A percentile compares a stretch with the other conserved stretches of the same genome.
Evolutionary conservation across 2,888 invertebrate species (phyloP).

Genomic region (Ypsolopha sequella): DNA sequence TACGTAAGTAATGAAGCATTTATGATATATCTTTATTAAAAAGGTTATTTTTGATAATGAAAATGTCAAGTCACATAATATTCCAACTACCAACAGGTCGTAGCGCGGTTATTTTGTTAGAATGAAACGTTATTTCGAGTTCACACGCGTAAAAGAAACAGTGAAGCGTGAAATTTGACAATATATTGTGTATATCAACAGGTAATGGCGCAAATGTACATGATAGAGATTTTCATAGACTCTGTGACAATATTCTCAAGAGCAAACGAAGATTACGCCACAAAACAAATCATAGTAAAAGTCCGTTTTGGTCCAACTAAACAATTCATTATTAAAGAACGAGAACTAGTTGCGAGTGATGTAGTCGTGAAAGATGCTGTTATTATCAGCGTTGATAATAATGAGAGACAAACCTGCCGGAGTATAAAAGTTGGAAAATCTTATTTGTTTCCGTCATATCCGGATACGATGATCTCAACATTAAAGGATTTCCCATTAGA

Average conservation of each 20-base stretch:
- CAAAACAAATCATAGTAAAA: slow-evolving; percentile 55
- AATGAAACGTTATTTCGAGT: too few relatives aligned
- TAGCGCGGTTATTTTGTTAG: too few relatives aligned
- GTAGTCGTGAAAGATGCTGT: slow-evolving; percentile 20
- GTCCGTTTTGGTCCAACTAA: slow-evolving; percentile 59
- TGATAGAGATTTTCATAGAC: slow-evolving; percentile 69
- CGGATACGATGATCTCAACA: slow-evolving; percentile 50
- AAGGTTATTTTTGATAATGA: too few relatives aligned
- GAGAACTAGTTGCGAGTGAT: slow-evolving; percentile 39
- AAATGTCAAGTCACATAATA: too few relatives aligned
- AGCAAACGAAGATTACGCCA: slow-evolving; percentile 33
- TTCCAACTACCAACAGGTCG: too few relatives aligned
- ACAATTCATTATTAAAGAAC: slow-evolving; percentile 61
- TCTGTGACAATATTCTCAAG: slow-evolving; percentile 52
- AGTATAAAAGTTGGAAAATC: slow-evolving; percentile 65
- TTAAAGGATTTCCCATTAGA: slow-evolving; percentile 60
- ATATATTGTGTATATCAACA: slow-evolving; percentile 10
- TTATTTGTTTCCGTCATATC: slow-evolving; percentile 58
- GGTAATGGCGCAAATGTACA: slow-evolving; percentile 70
- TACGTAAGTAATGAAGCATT: too few relatives aligned
- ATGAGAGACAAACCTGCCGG: slow-evolving; percentile 43
- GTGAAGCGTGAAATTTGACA: too few relatives aligned
- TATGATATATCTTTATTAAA: too few relatives aligned
- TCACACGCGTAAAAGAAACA: too few relatives aligned
- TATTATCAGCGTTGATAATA: slow-evolving; percentile 21